Evolutionary conservation across 2,113 vertebrate genomes (phyloP).

Genomic region (Lanius collurio): DNA sequence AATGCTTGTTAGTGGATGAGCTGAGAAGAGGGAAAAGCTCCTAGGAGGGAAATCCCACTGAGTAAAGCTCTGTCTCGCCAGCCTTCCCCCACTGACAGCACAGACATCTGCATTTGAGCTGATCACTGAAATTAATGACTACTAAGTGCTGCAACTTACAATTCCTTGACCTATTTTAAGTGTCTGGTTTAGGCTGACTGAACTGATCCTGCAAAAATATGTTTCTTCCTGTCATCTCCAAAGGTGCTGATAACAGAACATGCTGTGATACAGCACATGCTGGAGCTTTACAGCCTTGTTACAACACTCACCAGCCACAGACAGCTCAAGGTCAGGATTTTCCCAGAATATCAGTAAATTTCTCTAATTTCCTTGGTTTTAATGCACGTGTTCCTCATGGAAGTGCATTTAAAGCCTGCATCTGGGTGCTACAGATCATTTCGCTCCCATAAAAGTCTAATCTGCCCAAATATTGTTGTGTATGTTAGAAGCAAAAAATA

Average conservation of each 20-base stretch:
- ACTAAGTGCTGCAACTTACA: background rate
- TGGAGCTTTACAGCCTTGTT: background rate
- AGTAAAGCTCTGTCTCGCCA: background rate
- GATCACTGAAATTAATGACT: background rate
- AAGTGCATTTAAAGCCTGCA: background rate
- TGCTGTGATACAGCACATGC: background rate
- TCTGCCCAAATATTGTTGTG: background rate
- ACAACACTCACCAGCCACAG: background rate
- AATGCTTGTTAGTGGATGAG: background rate
- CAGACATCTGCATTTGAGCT: background rate
- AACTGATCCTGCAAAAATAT: background rate
- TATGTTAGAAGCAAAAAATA: background rate
- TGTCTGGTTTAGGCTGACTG: background rate
- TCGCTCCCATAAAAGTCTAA: background rate
- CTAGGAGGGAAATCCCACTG: background rate
- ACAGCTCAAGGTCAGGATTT: background rate
- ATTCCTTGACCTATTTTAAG: background rate
- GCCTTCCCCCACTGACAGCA: background rate
- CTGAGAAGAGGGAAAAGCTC: background rate
- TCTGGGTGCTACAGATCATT: background rate
- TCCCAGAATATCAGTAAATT: background rate
- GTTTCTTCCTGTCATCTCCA: background rate
- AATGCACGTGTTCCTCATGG: accelerated
- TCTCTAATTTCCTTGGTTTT: background rate
- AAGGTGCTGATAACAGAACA: background rate